Evolutionary conservation across 2,888 invertebrate species (phyloP), one percentile per base, ranked within the genome.

Genomic region (Andrena minutula): DNA sequence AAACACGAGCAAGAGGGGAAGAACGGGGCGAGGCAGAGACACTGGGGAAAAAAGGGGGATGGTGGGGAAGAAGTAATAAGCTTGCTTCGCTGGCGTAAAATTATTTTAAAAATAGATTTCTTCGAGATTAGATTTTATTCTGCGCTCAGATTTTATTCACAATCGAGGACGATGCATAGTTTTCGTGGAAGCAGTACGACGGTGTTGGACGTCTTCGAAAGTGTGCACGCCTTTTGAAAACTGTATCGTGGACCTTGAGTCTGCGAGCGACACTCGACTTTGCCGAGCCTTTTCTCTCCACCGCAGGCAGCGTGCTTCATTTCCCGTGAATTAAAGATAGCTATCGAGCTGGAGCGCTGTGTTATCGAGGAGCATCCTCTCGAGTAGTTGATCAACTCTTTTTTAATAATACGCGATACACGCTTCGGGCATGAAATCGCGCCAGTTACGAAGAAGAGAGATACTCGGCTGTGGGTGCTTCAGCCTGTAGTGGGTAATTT

Each of bases 271-370:
- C 75, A 75, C 87, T 86, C 73, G 70, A 82, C 72, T 63, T 49
- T 49, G 23, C 68, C 71, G 71, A 77, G 60, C 65, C 26, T 49
- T 73, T 70, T 58, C 66, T 64, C 74, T 68, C 47, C 23, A 63
- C 61, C 77, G 7, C 12, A 41, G 28, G 20, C 47, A 63, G 35
- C 61, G 35, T 30, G 23, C 32, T 66, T 79, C 61, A 66, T 60
- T 81, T 64, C 72, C 49, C 78, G 64, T 51, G 72, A 72, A 84
- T 80, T 82, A 82, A 83, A 83, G 82, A 84, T 86, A 76, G 66
- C 70, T 32, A 82, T 88, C 79, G 75, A 86, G 64, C 75, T 35
- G n/a, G 30, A 73, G 74, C 66, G 80, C 80, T 78, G 83, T 61
- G 75, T 72, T 75, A 80, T 80, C 78, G 70, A 86, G 72, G 41